Conservation (phyloP, 1,140 invertebrate species). For the Pteromalus puparum region DNA sequence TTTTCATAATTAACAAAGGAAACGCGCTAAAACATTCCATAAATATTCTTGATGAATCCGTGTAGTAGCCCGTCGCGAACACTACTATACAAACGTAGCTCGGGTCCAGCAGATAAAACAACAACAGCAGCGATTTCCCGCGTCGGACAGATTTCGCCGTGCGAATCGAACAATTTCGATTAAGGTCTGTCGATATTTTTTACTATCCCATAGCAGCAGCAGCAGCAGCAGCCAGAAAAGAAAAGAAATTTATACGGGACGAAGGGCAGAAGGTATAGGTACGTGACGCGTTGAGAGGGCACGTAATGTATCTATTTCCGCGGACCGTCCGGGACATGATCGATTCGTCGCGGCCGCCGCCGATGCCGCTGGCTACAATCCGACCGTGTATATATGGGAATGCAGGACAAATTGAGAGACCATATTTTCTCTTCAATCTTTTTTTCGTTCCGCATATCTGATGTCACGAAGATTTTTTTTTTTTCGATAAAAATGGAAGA, state of each 20-base stretch:
- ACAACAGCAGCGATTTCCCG: not conserved
- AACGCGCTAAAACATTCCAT: too few relatives aligned
- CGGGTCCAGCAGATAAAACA: not conserved
- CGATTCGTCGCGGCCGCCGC: constrained; percentile 15
- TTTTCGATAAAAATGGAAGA: not conserved
- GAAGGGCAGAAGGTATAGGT: not conserved
- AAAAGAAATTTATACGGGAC: not conserved
- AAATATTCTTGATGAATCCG: too few relatives aligned
- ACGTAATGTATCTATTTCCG: constrained; percentile 44
- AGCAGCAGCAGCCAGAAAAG: not conserved
- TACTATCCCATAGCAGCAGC: not conserved
- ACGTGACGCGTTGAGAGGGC: constrained; percentile 19
- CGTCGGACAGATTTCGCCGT: not conserved
- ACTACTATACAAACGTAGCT: too few relatives aligned
- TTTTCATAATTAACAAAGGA: too few relatives aligned
- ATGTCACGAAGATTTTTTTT: not conserved
- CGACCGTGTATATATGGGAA: not conserved
- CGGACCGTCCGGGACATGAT: constrained; percentile 8
- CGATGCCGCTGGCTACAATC: not conserved
- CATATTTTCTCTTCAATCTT: not conserved
- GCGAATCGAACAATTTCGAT: constrained; percentile 34
- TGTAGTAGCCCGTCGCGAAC: too few relatives aligned
- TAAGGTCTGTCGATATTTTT: constrained; percentile 38
- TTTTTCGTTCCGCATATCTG: not conserved
- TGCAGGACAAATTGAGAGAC: constrained; percentile 11